These are phyloP conservation scores for Dryomyza anilis DNA, from an alignment of 2,888 invertebrate genomes.

Conservation along the genomic window DNA sequence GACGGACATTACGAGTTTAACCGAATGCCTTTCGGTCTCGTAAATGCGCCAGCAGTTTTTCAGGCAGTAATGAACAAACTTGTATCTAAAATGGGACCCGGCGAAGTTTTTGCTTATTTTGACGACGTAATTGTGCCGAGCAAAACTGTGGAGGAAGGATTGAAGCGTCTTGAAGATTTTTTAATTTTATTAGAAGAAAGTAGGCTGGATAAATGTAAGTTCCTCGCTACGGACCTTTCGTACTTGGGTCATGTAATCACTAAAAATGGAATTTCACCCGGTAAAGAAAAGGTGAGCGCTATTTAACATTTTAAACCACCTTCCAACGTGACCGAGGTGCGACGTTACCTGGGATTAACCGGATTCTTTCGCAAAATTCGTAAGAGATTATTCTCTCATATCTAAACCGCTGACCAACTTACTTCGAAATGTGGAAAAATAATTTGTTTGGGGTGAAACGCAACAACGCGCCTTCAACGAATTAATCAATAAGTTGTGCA, in stretches of 20 bases:
- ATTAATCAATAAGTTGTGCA: background rate
- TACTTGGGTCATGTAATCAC: slow-evolving; percentile 29
- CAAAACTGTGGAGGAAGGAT: slow-evolving; percentile 24
- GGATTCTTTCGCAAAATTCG: slow-evolving; percentile 30
- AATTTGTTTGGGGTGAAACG: slow-evolving; percentile 13
- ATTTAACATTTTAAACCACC: slow-evolving; percentile 28
- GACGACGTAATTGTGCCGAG: slow-evolving; percentile 32
- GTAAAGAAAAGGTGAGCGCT: slow-evolving; percentile 26
- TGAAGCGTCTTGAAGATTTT: background rate
- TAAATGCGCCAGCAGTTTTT: slow-evolving; percentile 26
- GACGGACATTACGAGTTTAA: slow-evolving; percentile 27
- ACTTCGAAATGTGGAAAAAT: slow-evolving; percentile 14
- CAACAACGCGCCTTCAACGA: background rate
- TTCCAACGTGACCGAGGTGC: slow-evolving; percentile 22
- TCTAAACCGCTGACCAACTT: slow-evolving; percentile 25
- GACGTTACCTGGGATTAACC: slow-evolving; percentile 28
- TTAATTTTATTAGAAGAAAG: background rate
- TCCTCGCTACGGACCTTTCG: slow-evolving; percentile 27
- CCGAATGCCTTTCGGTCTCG: slow-evolving; percentile 26
- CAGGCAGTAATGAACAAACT: slow-evolving; percentile 13
- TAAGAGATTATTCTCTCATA: slow-evolving; percentile 24
- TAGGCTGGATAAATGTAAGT: slow-evolving; percentile 29
- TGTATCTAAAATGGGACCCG: background rate
- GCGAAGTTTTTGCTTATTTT: background rate
- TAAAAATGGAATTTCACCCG: slow-evolving; percentile 29